Conservation (phyloP, 2,113 vertebrate genomes). For the Xiphorhynchus elegans region DNA sequence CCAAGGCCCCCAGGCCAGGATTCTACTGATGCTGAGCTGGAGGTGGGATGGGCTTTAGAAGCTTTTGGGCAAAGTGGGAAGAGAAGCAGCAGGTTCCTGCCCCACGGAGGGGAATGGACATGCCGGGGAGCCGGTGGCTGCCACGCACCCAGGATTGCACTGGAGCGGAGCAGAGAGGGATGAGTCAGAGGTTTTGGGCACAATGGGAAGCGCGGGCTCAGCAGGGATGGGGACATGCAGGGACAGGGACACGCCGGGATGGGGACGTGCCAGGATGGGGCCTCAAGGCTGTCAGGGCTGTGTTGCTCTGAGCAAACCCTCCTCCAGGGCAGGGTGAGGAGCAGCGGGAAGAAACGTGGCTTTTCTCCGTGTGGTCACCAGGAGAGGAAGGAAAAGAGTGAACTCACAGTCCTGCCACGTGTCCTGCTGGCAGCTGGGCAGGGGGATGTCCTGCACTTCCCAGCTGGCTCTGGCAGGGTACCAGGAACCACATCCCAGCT, state of each 20-base stretch:
- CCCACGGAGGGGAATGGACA: not conserved
- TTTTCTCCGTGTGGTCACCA: rapidly evolving
- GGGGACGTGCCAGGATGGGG: not conserved
- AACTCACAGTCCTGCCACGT: not conserved
- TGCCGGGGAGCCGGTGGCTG: rapidly evolving
- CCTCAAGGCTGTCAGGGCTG: not conserved
- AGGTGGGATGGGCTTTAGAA: rapidly evolving
- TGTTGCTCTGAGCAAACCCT: rapidly evolving
- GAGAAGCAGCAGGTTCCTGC: not conserved
- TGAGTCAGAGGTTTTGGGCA: slow-evolving; percentile 33
- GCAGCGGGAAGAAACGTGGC: rapidly evolving
- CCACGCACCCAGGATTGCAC: rapidly evolving
- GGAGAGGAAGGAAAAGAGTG: not conserved
- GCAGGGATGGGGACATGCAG: not conserved
- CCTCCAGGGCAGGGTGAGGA: not conserved
- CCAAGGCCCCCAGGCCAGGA: not conserved
- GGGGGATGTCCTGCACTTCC: not conserved
- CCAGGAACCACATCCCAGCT: not conserved
- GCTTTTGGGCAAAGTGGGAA: rapidly evolving
- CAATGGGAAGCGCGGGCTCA: slow-evolving; percentile 54
- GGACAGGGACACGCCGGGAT: not conserved
- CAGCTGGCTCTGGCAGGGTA: not conserved
- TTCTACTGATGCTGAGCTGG: rapidly evolving
- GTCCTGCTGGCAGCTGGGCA: not conserved
- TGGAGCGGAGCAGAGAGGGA: not conserved